Base-by-base conservation (phyloP, 2,888 invertebrate genomes). In the Epinotia demarniana region DNA sequence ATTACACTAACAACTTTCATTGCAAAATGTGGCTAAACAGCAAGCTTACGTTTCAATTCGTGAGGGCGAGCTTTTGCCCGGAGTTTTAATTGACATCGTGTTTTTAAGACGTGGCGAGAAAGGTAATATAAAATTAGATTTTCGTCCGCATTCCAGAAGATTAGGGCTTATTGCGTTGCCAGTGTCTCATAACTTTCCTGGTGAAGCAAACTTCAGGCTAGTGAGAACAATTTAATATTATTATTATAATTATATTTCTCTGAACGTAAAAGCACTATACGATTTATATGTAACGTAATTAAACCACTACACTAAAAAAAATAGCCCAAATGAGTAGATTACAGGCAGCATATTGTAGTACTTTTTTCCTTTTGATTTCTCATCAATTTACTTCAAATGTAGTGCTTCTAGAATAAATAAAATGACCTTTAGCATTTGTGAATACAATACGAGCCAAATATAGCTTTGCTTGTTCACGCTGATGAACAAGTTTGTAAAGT, bases 11-110 rank as follows among this genome's bases (percentile, higher is more conserved):
- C 46, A 57, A 57, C 46, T 43, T 58, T 66, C n/a, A 12, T 66
- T 72, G 57, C n/a, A 57, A 64, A 43, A 43, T 43, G n/a, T 61
- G 16, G 23, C 23, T 19, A 11, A 55, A 33, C 61, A n/a, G 18
- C n/a, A 19, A 53, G 46, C 61, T 73, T 55, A 62, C 39, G 62
- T 62, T 68, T 73, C 55, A 69, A 62, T 73, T 73, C 46, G 68
- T 46, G 27, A 62, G 64, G 62, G 13, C 43, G 43, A 61, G 33
- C 68, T 55, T 73, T 55, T 60, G 57, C 33, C 33, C 53, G 11
- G 62, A 62, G 53, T 27, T 46, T 68, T 73, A 73, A 73, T 73
- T 62, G 68, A 23, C 67, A 62, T 43, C n/a, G 18, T 57, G 13
- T 43, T 55, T 57, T 19, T 19, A 39, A 69, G 62, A 69, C 68